Percentiles rank a stretch among this genome's conserved stretches.
These are phyloP conservation scores for Leptura quadrifasciata DNA, from an alignment of 2,888 invertebrate genomes.

Conservation along the genomic window DNA sequence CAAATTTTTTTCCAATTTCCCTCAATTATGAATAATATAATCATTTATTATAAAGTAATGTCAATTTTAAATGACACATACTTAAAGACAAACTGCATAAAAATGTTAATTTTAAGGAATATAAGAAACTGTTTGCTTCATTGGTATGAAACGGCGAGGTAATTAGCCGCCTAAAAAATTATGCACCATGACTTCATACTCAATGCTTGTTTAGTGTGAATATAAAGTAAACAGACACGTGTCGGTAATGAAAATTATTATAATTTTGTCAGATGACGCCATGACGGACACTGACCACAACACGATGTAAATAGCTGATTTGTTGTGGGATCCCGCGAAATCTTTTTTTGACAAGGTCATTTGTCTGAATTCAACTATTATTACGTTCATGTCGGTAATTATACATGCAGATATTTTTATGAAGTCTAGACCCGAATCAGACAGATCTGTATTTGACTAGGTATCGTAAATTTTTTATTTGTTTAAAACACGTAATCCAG, in stretches of 20 bases:
- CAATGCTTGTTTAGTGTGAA: not conserved
- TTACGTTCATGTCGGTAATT: conserved; percentile 52
- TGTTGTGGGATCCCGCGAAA: conserved; percentile 20
- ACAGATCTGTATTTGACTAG: conserved; percentile 53
- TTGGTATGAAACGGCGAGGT: not conserved
- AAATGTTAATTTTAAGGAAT: not conserved
- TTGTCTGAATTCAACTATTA: conserved; percentile 14
- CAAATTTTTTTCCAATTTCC: no score
- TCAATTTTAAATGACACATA: no score
- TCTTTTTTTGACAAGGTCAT: conserved; percentile 29
- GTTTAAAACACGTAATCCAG: conserved; percentile 46
- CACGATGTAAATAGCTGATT: conserved; percentile 29
- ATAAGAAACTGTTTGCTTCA: not conserved
- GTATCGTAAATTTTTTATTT: conserved; percentile 52
- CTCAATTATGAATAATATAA: no score
- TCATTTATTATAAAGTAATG: no score
- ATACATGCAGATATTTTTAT: conserved; percentile 70
- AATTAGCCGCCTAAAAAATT: not conserved
- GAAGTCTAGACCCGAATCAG: conserved; percentile 69
- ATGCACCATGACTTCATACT: not conserved
- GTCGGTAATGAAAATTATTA: conserved; percentile 20
- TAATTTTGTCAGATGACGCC: conserved; percentile 13
- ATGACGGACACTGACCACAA: conserved; percentile 25
- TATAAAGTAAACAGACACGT: conserved; percentile 21
- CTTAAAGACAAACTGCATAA: not conserved